Percentiles rank a stretch among this genome's conserved stretches.
Conservation (phyloP, 1,140 invertebrate species). For the Trypoxylus dichotomus region DNA sequence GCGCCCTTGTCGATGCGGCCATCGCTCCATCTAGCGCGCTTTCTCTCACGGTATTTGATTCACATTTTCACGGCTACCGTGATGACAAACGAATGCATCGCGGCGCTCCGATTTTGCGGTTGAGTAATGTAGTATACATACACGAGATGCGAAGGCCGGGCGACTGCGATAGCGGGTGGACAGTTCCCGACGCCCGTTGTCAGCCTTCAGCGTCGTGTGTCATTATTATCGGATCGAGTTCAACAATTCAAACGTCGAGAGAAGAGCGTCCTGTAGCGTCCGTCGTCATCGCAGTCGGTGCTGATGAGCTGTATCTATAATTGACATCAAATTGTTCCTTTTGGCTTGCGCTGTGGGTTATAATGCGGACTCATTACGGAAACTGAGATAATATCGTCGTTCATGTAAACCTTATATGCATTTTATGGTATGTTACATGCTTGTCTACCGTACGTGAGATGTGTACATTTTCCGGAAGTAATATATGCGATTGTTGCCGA, state of each 20-base stretch:
- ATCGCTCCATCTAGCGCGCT: not conserved
- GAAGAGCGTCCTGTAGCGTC: not conserved
- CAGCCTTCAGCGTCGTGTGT: not conserved
- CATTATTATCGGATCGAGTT: not conserved
- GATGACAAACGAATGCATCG: conserved; percentile 1
- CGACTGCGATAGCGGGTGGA: too few species aligned
- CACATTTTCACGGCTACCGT: not conserved
- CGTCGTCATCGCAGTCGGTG: not conserved
- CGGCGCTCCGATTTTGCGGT: not conserved
- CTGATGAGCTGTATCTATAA: conserved; percentile 12
- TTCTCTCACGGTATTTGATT: not conserved
- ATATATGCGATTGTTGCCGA: not conserved
- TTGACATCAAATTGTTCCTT: conserved; percentile 25
- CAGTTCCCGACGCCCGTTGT: too few species aligned
- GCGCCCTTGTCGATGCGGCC: not conserved
- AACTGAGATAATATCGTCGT: not conserved
- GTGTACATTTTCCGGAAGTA: not conserved
- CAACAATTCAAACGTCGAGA: conserved; percentile 1
- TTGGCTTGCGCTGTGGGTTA: not conserved
- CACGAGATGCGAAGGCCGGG: not conserved
- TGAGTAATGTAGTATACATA: not conserved
- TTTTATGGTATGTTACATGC: not conserved
- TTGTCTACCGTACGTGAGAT: not conserved
- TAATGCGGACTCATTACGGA: conserved; percentile 19
- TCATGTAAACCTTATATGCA: not conserved